Evolutionary conservation across 2,797 vertebrate species (phyloP).

Genomic region (Lutjanus campechanus): DNA sequence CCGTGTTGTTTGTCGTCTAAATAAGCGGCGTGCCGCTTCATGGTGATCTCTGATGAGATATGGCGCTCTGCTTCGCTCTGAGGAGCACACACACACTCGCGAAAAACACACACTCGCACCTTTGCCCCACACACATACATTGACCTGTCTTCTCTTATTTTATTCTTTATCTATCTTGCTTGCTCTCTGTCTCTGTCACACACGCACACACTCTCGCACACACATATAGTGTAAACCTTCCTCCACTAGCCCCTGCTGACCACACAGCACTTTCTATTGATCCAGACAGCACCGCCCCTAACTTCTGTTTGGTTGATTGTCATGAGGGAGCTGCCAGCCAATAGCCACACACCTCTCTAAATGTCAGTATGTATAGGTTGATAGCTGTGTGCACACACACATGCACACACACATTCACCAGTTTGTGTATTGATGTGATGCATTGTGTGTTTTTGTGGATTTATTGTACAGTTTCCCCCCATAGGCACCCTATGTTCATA

Average conservation of each 20-base stretch:
- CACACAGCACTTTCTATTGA: constrained; percentile 74
- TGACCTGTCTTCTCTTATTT: constrained; percentile 70
- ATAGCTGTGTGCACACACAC: constrained; percentile 20
- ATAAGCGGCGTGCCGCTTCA: constrained; percentile 77
- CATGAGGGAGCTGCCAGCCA: constrained; percentile 65
- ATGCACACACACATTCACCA: neutral
- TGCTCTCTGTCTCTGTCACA: constrained; percentile 39
- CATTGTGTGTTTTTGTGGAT: constrained; percentile 30
- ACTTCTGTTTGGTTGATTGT: constrained; percentile 72
- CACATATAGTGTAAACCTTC: constrained; percentile 24
- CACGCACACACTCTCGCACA: constrained; percentile 25
- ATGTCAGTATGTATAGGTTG: constrained; percentile 76
- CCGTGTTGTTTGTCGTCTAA: constrained; percentile 88
- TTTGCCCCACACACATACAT: constrained; percentile 41
- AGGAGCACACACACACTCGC: constrained; percentile 26
- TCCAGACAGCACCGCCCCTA: constrained; percentile 60
- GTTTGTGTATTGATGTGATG: neutral
- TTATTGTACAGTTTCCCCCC: constrained; percentile 20
- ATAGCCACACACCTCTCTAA: constrained; percentile 62
- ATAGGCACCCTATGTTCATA: constrained; percentile 15
- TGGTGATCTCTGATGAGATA: constrained; percentile 83
- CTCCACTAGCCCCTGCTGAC: constrained; percentile 41
- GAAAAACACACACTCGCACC: constrained; percentile 22
- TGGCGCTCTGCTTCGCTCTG: constrained; percentile 41
- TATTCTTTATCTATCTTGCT: constrained; percentile 67